Base-by-base conservation (phyloP, 2,888 invertebrate species). In the Acanthosepion pharaonis region DNA sequence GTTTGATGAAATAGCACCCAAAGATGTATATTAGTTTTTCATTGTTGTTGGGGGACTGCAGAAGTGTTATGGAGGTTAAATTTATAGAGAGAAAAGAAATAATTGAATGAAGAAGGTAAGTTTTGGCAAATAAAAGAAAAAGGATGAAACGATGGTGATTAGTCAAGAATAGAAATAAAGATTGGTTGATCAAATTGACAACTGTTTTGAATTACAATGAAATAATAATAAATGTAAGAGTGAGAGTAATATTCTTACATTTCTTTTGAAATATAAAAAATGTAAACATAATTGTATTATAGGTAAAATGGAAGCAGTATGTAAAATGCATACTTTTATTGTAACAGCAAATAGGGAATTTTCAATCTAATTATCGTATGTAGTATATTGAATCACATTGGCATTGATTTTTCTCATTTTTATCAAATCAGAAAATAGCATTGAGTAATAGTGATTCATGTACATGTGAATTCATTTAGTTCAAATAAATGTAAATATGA, bases 401-500 rank as follows among this genome's bases (percentile, higher is more conserved):
- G 3, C 42, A 78, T 78, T 28, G n/a, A 78, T 78, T 78, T 59
- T 78, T 78, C 28, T 78, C 11, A 78, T 78, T 78, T 23, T 59
- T 5, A 59, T 59, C 28, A 78, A n/a, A 78, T 78, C 78, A n/a
- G n/a, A 78, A 78, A 59, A n/a, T 28, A 64, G 9, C n/a, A 78
- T 78, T 78, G 78, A 78, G n/a, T n/a, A n/a, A 28, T 78, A 78
- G 78, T n/a, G n/a, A 78, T 78, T n/a, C n/a, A n/a, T 78, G 78
- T 78, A 78, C 11, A 78, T 25, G 23, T 59, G n/a, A 78, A n/a
- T 78, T 78, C 78, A n/a, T n/a, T 78, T 78, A n/a, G 78, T 78
- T 78, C n/a, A n/a, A 78, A 78, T n/a, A 78, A 9, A 78, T n/a
- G 78, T 78, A n/a, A 78, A 78, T 78, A 78, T 78, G n/a, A 9